These are phyloP conservation scores for Ernsta delagoae DNA, from an alignment of 2,888 invertebrate species.

Conservation along the genomic window DNA sequence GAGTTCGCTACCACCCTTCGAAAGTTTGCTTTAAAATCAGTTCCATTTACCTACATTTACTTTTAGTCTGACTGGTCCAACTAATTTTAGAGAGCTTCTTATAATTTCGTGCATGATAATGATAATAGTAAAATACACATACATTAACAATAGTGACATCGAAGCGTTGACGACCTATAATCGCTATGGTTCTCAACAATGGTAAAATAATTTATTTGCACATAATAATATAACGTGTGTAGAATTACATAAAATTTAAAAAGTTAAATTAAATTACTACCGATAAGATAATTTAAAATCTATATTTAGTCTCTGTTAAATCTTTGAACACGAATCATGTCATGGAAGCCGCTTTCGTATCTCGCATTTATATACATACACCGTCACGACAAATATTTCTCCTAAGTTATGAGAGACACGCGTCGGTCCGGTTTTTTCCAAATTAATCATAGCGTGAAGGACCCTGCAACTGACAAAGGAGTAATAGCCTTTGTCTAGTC, in stretches of 20 bases:
- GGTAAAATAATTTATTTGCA: no score
- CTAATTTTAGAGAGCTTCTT: no score
- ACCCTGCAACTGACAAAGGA: constrained; percentile 25
- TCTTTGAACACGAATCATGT: background rate
- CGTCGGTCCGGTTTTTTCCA: constrained; percentile 19
- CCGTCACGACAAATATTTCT: constrained; percentile 20
- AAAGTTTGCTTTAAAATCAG: background rate
- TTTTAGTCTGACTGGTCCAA: no score
- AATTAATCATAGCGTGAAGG: constrained; percentile 28
- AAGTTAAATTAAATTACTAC: no score
- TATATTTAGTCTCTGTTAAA: background rate
- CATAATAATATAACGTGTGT: no score
- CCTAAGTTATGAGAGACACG: constrained; percentile 20
- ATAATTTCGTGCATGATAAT: no score
- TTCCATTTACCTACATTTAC: background rate
- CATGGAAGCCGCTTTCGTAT: constrained; percentile 5
- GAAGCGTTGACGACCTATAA: no score
- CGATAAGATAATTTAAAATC: background rate
- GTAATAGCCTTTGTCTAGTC: constrained; percentile 17
- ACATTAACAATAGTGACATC: no score
- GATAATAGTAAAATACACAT: no score
- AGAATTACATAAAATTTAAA: no score
- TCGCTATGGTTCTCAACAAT: no score
- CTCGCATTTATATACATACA: constrained; percentile 7
- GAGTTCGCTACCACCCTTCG: background rate